Evolutionary conservation across 2,113 vertebrate species (phyloP), one percentile per base, ranked within the genome.

Genomic region (Mesocricetus auratus): DNA sequence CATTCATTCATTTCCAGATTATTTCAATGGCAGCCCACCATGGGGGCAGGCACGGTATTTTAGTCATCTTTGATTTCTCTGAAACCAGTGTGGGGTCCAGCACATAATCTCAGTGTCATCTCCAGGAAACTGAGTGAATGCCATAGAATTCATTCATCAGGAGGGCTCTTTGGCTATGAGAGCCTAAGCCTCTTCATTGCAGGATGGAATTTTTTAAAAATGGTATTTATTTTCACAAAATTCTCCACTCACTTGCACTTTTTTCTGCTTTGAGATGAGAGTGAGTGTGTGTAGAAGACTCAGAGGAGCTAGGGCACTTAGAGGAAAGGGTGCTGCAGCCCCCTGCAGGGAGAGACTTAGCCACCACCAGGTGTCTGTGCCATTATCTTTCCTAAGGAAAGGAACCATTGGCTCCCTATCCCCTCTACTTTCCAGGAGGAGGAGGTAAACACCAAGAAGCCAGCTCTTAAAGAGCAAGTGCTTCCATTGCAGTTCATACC

Each of bases 241-340:
- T 45, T 58, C 13, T 29, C 0, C 0, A 9, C 33, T 11, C 7
- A 39, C 11, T 64, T 58, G 26, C 10, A 12, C 17, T 81, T 86
- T 90, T 68, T 82, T 29, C 79, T 87, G 39, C 66, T 60, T 62
- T 50, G 60, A 89, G 88, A 60, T 86, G 83, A 83, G 31, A 89
- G 71, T 1, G 0, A 50, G 8, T 60, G 6, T 60, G 1, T 53
- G 10, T 4, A 11, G 64, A 73, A 21, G 86, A 22, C 86, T 82
- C 77, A 69, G 8, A 36, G 7, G n/a, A 62, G n/a, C n/a, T 77
- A 36, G 0, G 69, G 2, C 5, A 74, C 47, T 53, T 17, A 29
- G 22, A 47, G 26, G 85, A 73, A 82, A 74, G 39, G 42, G 47
- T 56, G 50, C 11, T 1, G 33, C 0, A 0, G 21, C 4, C 1